phyloP scores from a whole-genome alignment of 2,113 vertebrate genomes.

The Petaurus breviceps region DNA sequence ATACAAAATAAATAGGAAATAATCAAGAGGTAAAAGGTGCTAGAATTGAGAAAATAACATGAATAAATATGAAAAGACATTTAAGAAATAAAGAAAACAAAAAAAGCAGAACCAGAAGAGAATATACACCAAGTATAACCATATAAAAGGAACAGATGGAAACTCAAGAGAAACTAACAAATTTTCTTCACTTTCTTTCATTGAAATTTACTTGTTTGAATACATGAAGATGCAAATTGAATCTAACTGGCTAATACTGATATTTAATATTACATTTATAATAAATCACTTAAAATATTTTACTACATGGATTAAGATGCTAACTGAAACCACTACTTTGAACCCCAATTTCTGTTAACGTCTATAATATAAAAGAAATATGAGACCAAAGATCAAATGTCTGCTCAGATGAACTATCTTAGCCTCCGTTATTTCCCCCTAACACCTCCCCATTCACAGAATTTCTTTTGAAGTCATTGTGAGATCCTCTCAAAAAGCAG shows the following conservation, averaged over 20 bases:
- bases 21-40: not conserved
- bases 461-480: slow-evolving; percentile 62
- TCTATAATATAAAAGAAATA: not conserved
- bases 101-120: not conserved
- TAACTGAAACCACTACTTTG: not conserved
- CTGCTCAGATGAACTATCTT: slow-evolving; percentile 6
- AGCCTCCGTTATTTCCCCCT: not conserved
- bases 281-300: not conserved
- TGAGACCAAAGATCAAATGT: not conserved
- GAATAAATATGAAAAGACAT: not conserved
- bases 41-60: not conserved
- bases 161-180: not conserved
- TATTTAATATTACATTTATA: not conserved
- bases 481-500: slow-evolving; percentile 16
- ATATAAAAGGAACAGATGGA: not conserved
- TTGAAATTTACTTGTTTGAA: not conserved
- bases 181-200: not conserved
- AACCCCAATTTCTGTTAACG: not conserved
- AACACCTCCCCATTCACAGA: slow-evolving; percentile 41
- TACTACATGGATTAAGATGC: not conserved
- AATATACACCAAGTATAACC: not conserved
- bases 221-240: not conserved
- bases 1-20: not conserved
- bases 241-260: not conserved
- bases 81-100: not conserved